Evolutionary conservation across 2,797 vertebrate genomes (phyloP).

Genomic region (Lagodon rhomboides): DNA sequence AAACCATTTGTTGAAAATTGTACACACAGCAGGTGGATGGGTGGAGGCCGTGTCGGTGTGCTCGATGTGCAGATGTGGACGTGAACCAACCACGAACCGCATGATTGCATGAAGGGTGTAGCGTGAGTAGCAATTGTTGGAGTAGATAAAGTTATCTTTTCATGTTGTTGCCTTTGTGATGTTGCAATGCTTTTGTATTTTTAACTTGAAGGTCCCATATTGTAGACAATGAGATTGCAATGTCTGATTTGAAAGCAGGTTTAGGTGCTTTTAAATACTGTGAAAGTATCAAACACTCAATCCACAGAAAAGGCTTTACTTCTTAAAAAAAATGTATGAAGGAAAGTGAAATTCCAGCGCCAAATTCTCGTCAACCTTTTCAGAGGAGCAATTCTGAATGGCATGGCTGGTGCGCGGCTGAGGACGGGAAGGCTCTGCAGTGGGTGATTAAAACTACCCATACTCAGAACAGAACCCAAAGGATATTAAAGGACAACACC

Average conservation of each 20-base stretch:
- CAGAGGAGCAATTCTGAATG: too few species aligned
- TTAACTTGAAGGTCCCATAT: neutral
- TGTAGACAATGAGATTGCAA: neutral
- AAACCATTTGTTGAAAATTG: slow-evolving; percentile 65
- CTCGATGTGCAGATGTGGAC: neutral
- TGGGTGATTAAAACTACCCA: too few species aligned
- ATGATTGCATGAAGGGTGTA: slow-evolving; percentile 33
- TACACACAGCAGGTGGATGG: slow-evolving; percentile 52
- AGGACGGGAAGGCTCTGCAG: too few species aligned
- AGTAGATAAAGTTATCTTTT: neutral
- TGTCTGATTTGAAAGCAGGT: too few species aligned
- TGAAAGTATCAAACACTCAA: neutral
- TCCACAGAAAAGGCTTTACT: too few species aligned
- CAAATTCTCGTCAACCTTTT: too few species aligned
- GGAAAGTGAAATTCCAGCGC: too few species aligned
- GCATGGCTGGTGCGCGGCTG: too few species aligned
- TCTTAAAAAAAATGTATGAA: too few species aligned
- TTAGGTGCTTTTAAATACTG: too few species aligned
- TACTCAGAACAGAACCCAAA: too few species aligned
- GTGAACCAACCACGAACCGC: neutral
- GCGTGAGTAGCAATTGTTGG: slow-evolving; percentile 1
- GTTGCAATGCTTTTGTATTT: neutral
- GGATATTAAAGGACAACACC: too few species aligned
- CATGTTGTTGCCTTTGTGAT: neutral
- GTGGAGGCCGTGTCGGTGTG: slow-evolving; percentile 1